phyloP scores from a whole-genome alignment of 2,888 invertebrate species.

The Amphimallon solstitiale region DNA sequence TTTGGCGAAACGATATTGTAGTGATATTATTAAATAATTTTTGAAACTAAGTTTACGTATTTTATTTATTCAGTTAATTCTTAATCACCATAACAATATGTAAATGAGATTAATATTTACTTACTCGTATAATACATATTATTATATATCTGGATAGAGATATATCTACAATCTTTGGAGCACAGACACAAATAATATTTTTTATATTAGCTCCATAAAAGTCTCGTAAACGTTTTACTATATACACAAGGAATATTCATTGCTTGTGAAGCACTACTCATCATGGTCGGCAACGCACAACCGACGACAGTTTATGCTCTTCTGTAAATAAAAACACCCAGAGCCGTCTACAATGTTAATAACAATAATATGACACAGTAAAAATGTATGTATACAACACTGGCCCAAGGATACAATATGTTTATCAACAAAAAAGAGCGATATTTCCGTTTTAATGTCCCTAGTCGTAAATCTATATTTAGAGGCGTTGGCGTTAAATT shows the following conservation, averaged over 20 bases:
- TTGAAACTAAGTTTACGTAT: too few relatives aligned
- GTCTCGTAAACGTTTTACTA: conserved; percentile 35
- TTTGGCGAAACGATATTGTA: too few relatives aligned
- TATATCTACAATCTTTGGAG: too few relatives aligned
- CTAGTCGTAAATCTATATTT: conserved; percentile 28
- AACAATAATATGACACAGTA: conserved; percentile 32
- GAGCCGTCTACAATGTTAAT: conserved; percentile 30
- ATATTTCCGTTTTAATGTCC: conserved; percentile 26
- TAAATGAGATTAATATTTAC: too few relatives aligned
- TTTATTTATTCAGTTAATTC: too few relatives aligned
- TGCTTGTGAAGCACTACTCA: conserved; percentile 31
- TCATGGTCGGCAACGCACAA: conserved; percentile 5
- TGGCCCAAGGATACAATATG: conserved; percentile 18
- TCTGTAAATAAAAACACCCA: conserved; percentile 30
- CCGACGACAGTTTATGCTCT: conserved; percentile 26
- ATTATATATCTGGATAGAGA: too few relatives aligned
- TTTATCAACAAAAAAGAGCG: conserved; percentile 31
- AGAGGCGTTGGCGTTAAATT: conserved; percentile 25
- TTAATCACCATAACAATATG: too few relatives aligned
- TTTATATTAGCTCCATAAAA: conserved; percentile 32
- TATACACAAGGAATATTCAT: conserved; percentile 34
- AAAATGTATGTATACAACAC: conserved; percentile 17
- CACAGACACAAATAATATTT: conserved; percentile 21
- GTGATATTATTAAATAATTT: too few relatives aligned
- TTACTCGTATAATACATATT: too few relatives aligned